Evolutionary conservation across 2,113 vertebrate species (phyloP), one percentile per base, ranked within the genome.

Genomic region (Sceloporus undulatus): DNA sequence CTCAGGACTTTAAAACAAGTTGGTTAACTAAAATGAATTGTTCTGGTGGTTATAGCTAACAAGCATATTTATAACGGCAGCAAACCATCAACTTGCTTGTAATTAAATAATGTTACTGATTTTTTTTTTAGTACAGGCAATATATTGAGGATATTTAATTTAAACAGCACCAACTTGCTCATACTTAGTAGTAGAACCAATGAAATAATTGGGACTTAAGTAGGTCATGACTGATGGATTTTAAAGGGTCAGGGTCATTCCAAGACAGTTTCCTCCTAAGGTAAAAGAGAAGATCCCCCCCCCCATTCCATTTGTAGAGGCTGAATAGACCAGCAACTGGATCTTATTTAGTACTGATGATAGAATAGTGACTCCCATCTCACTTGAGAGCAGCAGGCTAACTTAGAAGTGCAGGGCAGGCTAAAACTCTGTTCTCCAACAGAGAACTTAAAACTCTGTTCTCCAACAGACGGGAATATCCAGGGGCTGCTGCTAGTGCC

Each of bases 1-100:
- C 1, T 82, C 54, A 92, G 80, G 80, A 75, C 84, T 87, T 92
- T 85, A 86, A 88, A 38, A 27, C 71, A 79, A 77, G 48, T 83
- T 52, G 27, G 65, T 83, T n/a, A 83, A 52, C 71, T 18, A 62
- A 62, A 62, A 62, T 62, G 4, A 62, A 62, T 18, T 62, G 59
- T 14, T 62, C 59, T 62, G 59, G 16, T 62, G 59, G 59, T 18
- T 18, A 62, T 62, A 62, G 18, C 59, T 62, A 62, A 62, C 14
- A 71, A 71, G 34, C 10, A 48, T 66, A 70, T n/a, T 34, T 18
- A 16, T 23, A 59, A 38, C 9, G 10, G 13, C 52, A 59, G 74
- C 5, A 56, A 68, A 11, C 78, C n/a, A 79, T 79, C 52, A 34
- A 59, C 29, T 59, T 65, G 38, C 9, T 4, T 79, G 5, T n/a